Percentiles rank a stretch among this genome's conserved stretches.
phyloP scores from a whole-genome alignment of 2,888 invertebrate species.

The Xestia rhomboidea region DNA sequence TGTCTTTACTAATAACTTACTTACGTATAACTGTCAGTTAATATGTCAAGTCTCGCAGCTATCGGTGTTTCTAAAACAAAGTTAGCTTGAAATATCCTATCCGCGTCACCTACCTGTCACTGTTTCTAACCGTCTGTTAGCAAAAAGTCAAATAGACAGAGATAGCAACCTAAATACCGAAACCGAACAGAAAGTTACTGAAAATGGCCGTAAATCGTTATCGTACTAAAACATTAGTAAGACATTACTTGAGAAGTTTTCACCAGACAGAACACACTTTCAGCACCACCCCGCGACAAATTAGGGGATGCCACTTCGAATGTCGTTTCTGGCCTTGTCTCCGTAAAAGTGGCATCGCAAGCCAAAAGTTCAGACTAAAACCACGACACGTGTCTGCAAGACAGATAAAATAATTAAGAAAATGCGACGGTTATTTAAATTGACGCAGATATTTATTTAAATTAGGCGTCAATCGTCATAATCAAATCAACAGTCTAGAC shows the following conservation, averaged over 20 bases:
- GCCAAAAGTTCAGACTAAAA: not conserved
- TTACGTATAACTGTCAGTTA: too few species aligned
- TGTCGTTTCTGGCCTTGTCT: not conserved
- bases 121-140: too few species aligned
- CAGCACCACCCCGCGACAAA: not conserved
- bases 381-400: not conserved
- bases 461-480: constrained; percentile 43
- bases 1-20: too few species aligned
- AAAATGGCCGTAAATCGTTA: too few species aligned
- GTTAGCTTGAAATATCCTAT: too few species aligned
- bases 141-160: too few species aligned
- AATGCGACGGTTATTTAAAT: constrained; percentile 14
- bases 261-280: not conserved
- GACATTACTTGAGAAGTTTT: not conserved
- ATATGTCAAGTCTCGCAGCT: too few species aligned
- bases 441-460: constrained; percentile 47
- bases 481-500: constrained; percentile 52
- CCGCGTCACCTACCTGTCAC: too few species aligned
- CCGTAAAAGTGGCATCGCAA: not conserved
- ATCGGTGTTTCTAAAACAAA: too few species aligned
- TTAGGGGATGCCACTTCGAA: not conserved
- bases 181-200: too few species aligned
- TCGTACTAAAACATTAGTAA: not conserved
- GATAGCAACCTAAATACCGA: too few species aligned
- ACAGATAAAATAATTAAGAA: constrained; percentile 32